These are phyloP conservation scores for Patella caerulea DNA, from an alignment of 2,888 invertebrate genomes.

Conservation along the genomic window DNA sequence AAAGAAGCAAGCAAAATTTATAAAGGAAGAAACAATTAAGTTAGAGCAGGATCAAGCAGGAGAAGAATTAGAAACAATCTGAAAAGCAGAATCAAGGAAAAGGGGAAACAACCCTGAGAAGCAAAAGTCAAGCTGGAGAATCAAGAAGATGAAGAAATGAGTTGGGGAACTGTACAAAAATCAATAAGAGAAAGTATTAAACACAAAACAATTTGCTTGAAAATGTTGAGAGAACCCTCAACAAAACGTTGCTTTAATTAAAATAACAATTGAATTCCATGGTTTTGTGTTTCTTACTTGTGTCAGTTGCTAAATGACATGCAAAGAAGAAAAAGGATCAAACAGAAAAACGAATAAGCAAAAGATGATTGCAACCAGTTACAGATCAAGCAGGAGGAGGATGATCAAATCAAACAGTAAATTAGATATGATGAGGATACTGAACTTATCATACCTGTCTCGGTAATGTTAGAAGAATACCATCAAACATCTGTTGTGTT, in stretches of 20 bases:
- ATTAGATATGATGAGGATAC: background rate
- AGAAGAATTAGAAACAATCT: background rate
- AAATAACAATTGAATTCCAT: no score
- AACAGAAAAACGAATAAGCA: no score
- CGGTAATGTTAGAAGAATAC: slow-evolving; percentile 69
- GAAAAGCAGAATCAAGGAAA: background rate
- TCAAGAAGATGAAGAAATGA: background rate
- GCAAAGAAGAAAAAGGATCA: no score
- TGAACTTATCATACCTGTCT: slow-evolving; percentile 59
- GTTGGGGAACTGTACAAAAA: background rate
- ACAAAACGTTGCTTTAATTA: no score
- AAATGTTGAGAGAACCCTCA: no score
- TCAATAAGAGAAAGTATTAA: background rate
- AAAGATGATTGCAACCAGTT: background rate
- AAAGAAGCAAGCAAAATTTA: no score
- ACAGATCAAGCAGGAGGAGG: slow-evolving; percentile 5
- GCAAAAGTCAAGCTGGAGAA: no score
- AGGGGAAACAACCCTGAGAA: no score
- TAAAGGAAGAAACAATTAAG: no score
- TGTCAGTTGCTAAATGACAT: no score
- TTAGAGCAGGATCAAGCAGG: background rate
- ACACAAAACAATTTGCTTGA: no score
- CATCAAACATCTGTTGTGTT: slow-evolving; percentile 75
- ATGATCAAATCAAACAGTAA: background rate
- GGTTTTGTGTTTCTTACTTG: no score